Conservation (phyloP, 1,140 invertebrate genomes). For the Drosophila willistoni region DNA sequence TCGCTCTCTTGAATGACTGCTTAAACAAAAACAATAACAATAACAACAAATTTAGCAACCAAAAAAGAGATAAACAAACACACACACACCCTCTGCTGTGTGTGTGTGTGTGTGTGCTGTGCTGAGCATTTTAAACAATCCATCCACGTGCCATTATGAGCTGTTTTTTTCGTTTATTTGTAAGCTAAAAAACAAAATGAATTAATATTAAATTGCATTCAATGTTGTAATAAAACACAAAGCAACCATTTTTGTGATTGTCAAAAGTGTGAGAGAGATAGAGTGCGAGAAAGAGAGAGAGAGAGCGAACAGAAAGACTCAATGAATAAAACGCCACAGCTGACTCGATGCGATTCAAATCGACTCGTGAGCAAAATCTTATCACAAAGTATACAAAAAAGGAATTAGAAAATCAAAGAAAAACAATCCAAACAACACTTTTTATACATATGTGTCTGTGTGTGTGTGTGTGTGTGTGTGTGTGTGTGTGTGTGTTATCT, state of each 20-base stretch:
- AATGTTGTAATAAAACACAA: slow-evolving; percentile 27
- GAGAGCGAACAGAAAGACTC: not conserved
- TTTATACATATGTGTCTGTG: no score
- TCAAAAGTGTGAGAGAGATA: not conserved
- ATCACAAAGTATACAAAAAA: slow-evolving; percentile 22
- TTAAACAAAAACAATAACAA: not conserved
- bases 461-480: no score
- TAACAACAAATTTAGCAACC: slow-evolving; percentile 4
- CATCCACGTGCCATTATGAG: slow-evolving; percentile 63
- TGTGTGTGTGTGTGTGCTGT: slow-evolving; percentile 15
- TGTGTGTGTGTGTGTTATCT: no score
- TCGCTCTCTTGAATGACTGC: slow-evolving; percentile 7
- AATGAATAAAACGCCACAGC: slow-evolving; percentile 29
- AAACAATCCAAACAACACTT: not conserved
- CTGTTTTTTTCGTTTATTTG: slow-evolving; percentile 71
- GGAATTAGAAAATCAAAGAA: slow-evolving; percentile 29
- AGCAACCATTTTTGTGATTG: slow-evolving; percentile 18
- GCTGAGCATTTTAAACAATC: slow-evolving; percentile 54
- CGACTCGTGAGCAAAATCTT: slow-evolving; percentile 25
- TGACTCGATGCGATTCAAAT: slow-evolving; percentile 18
- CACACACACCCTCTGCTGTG: not conserved
- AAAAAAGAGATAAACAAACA: slow-evolving; percentile 15
- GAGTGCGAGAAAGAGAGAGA: not conserved
- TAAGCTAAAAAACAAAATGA: slow-evolving; percentile 41
- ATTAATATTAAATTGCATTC: slow-evolving; percentile 20